These are phyloP conservation scores for Nicator chloris DNA, from an alignment of 2,113 vertebrate genomes.

Conservation along the genomic window DNA sequence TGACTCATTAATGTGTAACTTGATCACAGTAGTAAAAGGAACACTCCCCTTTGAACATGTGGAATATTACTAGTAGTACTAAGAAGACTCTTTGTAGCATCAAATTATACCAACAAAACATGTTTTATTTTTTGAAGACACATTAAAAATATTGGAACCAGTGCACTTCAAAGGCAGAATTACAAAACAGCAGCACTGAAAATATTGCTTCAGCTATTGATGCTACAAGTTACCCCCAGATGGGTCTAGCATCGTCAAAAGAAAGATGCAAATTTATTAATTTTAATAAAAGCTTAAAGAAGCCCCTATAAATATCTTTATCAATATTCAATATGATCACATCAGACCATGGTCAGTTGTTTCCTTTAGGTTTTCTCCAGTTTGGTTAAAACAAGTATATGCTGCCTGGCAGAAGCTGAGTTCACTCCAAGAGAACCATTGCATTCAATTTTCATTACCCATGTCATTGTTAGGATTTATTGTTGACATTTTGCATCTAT, in stretches of 20 bases:
- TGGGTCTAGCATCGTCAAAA: not conserved
- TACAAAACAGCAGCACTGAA: not conserved
- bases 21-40: not conserved
- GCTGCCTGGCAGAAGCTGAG: not conserved
- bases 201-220: not conserved
- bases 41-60: not conserved
- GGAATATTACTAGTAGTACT: not conserved
- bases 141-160: not conserved
- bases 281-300: not conserved
- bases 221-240: not conserved
- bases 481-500: not conserved
- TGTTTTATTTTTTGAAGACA: not conserved
- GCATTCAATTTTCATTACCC: not conserved
- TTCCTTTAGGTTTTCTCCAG: not conserved
- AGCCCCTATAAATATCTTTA: not conserved
- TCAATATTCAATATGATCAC: not conserved
- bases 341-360: not conserved
- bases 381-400: not conserved
- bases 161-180: not conserved
- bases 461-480: not conserved
- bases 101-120: not conserved
- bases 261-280: not conserved
- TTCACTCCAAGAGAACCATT: not conserved
- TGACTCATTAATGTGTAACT: fast-evolving
- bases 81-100: not conserved